Conservation (phyloP, 2,797 vertebrate species). For the Poecilia gillii region DNA sequence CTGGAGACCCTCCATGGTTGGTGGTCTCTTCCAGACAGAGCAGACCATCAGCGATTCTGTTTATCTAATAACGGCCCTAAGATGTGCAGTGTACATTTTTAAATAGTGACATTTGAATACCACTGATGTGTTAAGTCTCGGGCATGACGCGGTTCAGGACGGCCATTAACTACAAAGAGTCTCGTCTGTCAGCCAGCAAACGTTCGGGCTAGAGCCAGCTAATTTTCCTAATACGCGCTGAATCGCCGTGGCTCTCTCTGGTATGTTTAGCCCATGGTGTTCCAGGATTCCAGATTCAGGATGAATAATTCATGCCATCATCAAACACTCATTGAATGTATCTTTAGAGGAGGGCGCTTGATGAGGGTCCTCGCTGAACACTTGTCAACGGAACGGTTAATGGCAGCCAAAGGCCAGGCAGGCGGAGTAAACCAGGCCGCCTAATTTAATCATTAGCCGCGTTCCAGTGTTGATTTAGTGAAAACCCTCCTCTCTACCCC, state of each 20-base stretch:
- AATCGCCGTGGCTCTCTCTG: slow-evolving; percentile 72
- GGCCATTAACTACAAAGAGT: slow-evolving; percentile 81
- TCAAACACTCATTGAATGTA: slow-evolving; percentile 77
- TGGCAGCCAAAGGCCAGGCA: slow-evolving; percentile 73
- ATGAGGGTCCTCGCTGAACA: slow-evolving; percentile 70
- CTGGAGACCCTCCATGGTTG: slow-evolving; percentile 64
- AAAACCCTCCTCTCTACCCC: slow-evolving; percentile 53
- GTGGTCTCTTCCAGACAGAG: slow-evolving; percentile 64
- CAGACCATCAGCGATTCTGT: slow-evolving; percentile 70
- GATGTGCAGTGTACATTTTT: slow-evolving; percentile 66
- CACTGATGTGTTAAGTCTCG: slow-evolving; percentile 78
- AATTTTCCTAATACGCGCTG: slow-evolving; percentile 80
- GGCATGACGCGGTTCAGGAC: slow-evolving; percentile 71
- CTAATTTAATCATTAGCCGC: slow-evolving; percentile 74
- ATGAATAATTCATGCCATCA: slow-evolving; percentile 82
- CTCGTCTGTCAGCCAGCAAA: slow-evolving; percentile 73
- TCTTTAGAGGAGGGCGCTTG: slow-evolving; percentile 74
- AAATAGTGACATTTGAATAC: slow-evolving; percentile 78
- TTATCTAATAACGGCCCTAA: slow-evolving; percentile 70
- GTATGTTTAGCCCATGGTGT: slow-evolving; percentile 78
- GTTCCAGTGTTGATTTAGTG: slow-evolving; percentile 63
- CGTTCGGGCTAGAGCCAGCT: slow-evolving; percentile 74
- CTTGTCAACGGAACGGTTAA: slow-evolving; percentile 64
- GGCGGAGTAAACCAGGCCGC: slow-evolving; percentile 54
- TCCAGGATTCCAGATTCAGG: slow-evolving; percentile 73